Evolutionary conservation across 1,140 invertebrate species (phyloP), one percentile per base, ranked within the genome.

Genomic region (Mya arenaria): DNA sequence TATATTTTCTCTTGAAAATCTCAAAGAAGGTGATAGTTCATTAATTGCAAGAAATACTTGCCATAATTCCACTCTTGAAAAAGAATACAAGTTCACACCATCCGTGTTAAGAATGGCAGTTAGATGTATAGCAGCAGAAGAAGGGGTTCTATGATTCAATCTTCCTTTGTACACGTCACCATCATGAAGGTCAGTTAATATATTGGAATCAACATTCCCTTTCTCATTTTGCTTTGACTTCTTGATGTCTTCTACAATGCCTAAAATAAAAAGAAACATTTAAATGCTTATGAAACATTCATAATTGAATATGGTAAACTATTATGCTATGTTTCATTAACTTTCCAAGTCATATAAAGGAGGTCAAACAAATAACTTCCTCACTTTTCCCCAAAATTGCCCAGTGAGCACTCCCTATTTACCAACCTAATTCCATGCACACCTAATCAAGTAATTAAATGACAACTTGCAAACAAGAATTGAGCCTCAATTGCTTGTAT

Each of bases 11-110:
- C 75, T 75, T 36, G 77, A 23, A 81, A 86, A 86, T 60, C 84
- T 66, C 4, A 30, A 23, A 36, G 5, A 34, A 28, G 84, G 82
- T 28, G 28, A 52, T 13, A 84, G 65, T 41, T 85, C 84, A 66
- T 84, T 85, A 32, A 85, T 77, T 4, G 82, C 77, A 6, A 85
- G 30, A 55, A 69, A 84, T 52, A 84, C 72, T 55, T 81, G 77
- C 84, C 84, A 86, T 15, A 86, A 39, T 30, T 84, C 77, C 23
- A 84, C 32, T 72, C 84, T 86, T 52, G 77, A 84, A 23, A 82
- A 86, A 32, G 2, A 19, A 65, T 77, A 86, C 25, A 86, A 77
- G 66, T 80, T 80, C 13, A 84, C 25, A 19, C 80, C 85, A 86
- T 83, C 83, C 58, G 83, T 83, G 39, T 77, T 79, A 25, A 84